Evolutionary conservation across 2,797 vertebrate genomes (phyloP), one percentile per base, ranked within the genome.

Genomic region (Acipenser oxyrinchus): DNA sequence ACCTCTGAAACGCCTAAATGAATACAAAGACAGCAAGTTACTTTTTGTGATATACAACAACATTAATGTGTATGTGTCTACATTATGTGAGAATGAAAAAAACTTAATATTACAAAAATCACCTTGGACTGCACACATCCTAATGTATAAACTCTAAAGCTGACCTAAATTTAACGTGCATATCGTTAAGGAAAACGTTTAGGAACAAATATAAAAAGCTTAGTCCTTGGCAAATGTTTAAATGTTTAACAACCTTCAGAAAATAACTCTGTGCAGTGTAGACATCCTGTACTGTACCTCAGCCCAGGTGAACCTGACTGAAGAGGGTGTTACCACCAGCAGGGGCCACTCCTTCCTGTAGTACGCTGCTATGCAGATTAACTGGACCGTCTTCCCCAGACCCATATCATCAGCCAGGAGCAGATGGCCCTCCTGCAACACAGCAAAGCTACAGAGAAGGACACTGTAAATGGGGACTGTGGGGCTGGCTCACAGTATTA

Each of bases 341-440:
- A 99, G 78, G 0, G 97, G 97, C 96, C 96, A 98, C 67, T 99
- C 97, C n/a, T 86, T 87, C 72, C 68, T 88, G 84, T 98, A 99
- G 78, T 91, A 95, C 0, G 94, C 92, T 1, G 94, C 94, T n/a
- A 99, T 92, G 57, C 96, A 98, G 85, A 99, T 98, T 6, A 96
- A 96, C 82, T 99, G 97, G 65, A 99, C 81, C 0, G 96, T 99
- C 84, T 99, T 99, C 67, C 97, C 97, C 77, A 99, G 84, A 49
- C 97, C 97, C 97, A 99, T 99, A 83, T 99, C 97, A 69, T 99
- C 96, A 0, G 96, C 96, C 13, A 99, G 85, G 8, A 99, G 95
- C 70, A 99, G 86, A 51, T 96, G 95, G 62, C 97, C 97, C 10
- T 89, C 86, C 71, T 85, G 92, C 1, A 81, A 92, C 74, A 99